These are phyloP conservation scores for Kryphioiulus occultus DNA, from an alignment of 2,888 invertebrate genomes.

Conservation along the genomic window DNA sequence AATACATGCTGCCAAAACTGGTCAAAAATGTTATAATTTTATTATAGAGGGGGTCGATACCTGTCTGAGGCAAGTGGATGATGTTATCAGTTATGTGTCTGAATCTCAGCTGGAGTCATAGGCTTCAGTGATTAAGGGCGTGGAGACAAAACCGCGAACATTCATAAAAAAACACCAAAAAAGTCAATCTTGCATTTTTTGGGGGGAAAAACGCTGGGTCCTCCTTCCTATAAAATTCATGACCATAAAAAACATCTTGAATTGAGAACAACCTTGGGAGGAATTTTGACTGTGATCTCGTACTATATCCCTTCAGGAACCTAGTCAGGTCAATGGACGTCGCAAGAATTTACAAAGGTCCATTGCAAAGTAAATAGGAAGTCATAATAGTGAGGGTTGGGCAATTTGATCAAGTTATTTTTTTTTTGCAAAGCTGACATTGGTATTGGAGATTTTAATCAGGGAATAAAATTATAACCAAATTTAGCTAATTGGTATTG, in stretches of 20 bases:
- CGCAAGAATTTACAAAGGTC: background rate
- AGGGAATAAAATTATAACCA: too few species aligned
- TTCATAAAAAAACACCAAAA: background rate
- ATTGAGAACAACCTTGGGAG: slow-evolving; percentile 21
- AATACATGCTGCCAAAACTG: background rate
- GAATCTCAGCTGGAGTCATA: slow-evolving; percentile 2
- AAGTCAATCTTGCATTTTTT: background rate
- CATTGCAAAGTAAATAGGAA: background rate
- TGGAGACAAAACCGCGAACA: background rate
- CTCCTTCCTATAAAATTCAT: slow-evolving; percentile 1
- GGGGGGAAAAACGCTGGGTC: background rate
- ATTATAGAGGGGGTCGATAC: slow-evolving; percentile 8
- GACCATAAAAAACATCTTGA: background rate
- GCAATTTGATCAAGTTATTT: background rate
- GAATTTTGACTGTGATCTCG: slow-evolving; percentile 10
- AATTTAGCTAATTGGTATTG: too few species aligned
- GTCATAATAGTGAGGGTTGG: background rate
- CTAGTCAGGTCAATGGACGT: background rate
- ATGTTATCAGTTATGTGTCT: background rate
- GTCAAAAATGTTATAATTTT: background rate
- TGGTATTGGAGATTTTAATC: too few species aligned
- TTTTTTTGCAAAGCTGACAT: too few species aligned
- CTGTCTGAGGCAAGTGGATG: background rate
- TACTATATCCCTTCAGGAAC: background rate
- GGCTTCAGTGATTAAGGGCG: background rate